Conservation (phyloP, 2,113 vertebrate species). For the Spilogale gracilis region DNA sequence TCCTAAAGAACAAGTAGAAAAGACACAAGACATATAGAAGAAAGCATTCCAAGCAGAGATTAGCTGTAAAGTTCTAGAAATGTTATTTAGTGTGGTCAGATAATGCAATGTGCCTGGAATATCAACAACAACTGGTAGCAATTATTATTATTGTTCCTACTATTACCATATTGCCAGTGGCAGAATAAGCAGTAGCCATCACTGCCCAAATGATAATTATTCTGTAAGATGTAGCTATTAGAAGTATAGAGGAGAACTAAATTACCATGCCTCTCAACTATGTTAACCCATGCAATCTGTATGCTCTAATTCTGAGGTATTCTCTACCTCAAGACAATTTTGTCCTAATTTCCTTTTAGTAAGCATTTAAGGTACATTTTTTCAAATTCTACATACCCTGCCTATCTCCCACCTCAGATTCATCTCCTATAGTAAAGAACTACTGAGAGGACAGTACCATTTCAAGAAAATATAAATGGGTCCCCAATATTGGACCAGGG, state of each 20-base stretch:
- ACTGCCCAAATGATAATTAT: conserved; percentile 4
- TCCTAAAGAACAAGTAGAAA: background rate
- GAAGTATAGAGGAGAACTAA: background rate
- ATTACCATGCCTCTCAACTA: background rate
- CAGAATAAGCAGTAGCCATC: background rate
- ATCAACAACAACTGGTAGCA: background rate
- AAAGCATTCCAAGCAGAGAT: background rate
- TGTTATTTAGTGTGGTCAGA: background rate
- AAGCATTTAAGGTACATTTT: conserved; percentile 10
- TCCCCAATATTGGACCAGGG: too few relatives aligned
- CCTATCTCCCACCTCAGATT: background rate
- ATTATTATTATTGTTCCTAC: background rate
- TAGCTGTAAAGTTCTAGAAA: conserved; percentile 21
- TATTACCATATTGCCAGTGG: background rate
- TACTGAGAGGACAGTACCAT: background rate
- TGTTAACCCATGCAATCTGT: background rate
- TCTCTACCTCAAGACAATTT: background rate
- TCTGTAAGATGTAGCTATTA: background rate
- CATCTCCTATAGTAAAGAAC: background rate
- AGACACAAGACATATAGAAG: background rate
- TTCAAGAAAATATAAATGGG: background rate
- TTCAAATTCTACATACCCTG: background rate
- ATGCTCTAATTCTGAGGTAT: background rate
- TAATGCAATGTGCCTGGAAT: background rate
- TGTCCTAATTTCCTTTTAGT: background rate